phyloP scores from a whole-genome alignment of 2,888 invertebrate genomes.

The Acronicta psi region DNA sequence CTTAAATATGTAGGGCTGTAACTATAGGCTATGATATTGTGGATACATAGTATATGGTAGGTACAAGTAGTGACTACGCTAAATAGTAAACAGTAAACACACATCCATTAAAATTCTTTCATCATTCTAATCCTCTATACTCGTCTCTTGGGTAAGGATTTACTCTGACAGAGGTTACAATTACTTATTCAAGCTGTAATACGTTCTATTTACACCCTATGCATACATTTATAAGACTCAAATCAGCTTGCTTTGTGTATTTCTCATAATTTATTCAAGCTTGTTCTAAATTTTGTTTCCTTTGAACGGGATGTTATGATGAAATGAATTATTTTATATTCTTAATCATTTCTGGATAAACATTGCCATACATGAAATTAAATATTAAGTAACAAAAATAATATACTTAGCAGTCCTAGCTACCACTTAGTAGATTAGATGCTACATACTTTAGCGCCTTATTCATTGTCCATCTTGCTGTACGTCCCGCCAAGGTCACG shows the following conservation, averaged over 20 bases:
- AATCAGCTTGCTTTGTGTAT: slow-evolving; percentile 17
- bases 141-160: slow-evolving; percentile 10
- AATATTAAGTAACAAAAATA: too few relatives aligned
- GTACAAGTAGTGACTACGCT: too few relatives aligned
- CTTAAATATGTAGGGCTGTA: too few relatives aligned
- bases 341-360: background rate
- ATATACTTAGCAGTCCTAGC: too few relatives aligned
- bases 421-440: too few relatives aligned
- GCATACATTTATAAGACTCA: slow-evolving; percentile 5
- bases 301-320: slow-evolving; percentile 10
- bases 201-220: slow-evolving; percentile 20
- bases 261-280: slow-evolving; percentile 34
- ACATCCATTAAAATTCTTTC: slow-evolving; percentile 1
- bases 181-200: slow-evolving; percentile 27
- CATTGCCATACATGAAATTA: background rate
- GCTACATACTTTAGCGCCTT: too few relatives aligned
- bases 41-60: too few relatives aligned
- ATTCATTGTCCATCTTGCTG: too few relatives aligned
- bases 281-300: slow-evolving; percentile 16
- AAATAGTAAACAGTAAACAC: background rate
- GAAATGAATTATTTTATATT: slow-evolving; percentile 3
- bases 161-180: slow-evolving; percentile 23
- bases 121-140: slow-evolving; percentile 8
- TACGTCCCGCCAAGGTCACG: too few relatives aligned
- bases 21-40: too few relatives aligned